Percentiles rank a stretch among this genome's conserved stretches.
Conservation (phyloP, 2,797 vertebrate genomes). For the Urosaurus nigricauda region DNA sequence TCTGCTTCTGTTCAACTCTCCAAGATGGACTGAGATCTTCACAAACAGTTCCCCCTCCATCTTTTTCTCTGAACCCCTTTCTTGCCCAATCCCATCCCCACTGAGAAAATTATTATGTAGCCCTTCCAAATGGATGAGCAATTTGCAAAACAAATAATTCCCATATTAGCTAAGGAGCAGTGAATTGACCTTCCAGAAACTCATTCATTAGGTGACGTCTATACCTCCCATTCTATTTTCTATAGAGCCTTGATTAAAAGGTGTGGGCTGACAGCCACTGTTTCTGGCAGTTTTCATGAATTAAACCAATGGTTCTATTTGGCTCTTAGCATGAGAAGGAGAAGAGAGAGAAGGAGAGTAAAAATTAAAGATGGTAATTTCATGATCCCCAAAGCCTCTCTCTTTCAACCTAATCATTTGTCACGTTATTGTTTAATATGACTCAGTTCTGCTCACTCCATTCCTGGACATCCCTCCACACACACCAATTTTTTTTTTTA, state of each 20-base stretch:
- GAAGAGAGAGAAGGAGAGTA: not conserved
- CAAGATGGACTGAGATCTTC: no score
- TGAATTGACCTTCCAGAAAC: conserved; percentile 71
- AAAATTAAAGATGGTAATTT: conserved; percentile 24
- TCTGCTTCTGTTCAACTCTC: conserved; percentile 58
- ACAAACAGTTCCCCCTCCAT: no score
- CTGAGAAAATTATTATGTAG: conserved; percentile 60
- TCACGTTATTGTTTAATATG: not conserved
- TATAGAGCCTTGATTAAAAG: conserved; percentile 65
- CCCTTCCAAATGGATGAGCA: conserved; percentile 65
- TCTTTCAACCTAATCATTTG: conserved; percentile 1
- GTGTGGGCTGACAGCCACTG: conserved; percentile 54
- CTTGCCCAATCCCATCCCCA: conserved; percentile 12
- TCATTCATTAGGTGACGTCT: conserved; percentile 73
- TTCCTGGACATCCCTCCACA: no score
- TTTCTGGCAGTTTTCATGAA: conserved; percentile 53
- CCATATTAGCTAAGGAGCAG: conserved; percentile 69
- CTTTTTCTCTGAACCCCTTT: conserved; percentile 51
- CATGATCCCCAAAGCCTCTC: not conserved
- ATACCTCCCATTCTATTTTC: conserved; percentile 51
- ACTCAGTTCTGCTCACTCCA: not conserved
- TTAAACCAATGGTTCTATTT: conserved; percentile 1
- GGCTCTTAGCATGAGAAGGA: not conserved
- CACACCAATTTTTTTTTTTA: not conserved
- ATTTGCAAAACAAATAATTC: conserved; percentile 77